Evolutionary conservation across 2,888 invertebrate species (phyloP), one percentile per base, ranked within the genome.

Genomic region (Campoplex capitator): DNA sequence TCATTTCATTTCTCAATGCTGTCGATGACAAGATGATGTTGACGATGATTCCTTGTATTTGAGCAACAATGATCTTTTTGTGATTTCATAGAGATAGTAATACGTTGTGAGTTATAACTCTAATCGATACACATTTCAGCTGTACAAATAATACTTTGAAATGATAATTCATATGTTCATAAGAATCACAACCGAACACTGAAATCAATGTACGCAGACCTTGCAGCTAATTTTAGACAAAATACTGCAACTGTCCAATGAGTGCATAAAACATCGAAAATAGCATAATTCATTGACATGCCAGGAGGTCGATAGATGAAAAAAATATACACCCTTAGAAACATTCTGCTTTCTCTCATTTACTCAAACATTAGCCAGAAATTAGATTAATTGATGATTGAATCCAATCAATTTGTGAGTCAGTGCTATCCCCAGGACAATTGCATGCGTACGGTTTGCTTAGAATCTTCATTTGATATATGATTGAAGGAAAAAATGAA

Each of bases 31-130:
- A 13, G 70, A 76, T 68, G 45, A 76, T 42, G 35, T 3, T 67
- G 77, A 76, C 35, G 75, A 77, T 51, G 80, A 86, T 80, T 75
- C 0, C 16, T 56, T 28, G 23, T 35, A n/a, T 11, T 13, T 2
- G 7, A 35, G 1, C 18, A 23, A 18, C n/a, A 58, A 28, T 13
- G 28, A 58, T 56, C 28, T 54, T 74, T 74, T 35, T 23, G n/a
- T 74, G 1, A 42, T 74, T 16, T 42, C n/a, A 1, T 11, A 38
- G 23, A 13, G 2, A 11, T 13, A 62, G 11, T 2, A 16, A 62
- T 13, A 23, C 23, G 23, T 56, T 9, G 23, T 23, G 8, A 56
- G 23, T 38, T 54, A 3, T 56, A 8, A 56, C 35, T 23, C 73
- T 35, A n/a, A 54, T 18, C 0, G 0, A 73, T n/a, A 38, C n/a